Evolutionary conservation across 2,113 vertebrate genomes (phyloP), one percentile per base, ranked within the genome.

Genomic region (Poeciliopsis prolifica): DNA sequence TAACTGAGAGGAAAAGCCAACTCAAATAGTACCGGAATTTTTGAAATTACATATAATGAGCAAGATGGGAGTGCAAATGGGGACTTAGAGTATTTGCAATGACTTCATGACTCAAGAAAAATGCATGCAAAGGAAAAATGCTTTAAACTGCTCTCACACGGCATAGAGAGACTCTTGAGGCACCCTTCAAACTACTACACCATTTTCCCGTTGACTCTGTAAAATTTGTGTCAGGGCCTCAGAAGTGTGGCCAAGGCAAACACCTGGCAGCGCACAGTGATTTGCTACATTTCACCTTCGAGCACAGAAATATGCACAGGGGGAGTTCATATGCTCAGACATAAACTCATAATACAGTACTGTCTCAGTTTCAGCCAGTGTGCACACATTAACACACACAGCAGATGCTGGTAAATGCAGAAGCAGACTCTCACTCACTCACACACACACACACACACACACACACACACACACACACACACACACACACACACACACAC

Each of bases 241-340:
- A 87, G 90, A 89, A 88, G 80, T 80, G 75, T 64, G 72, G 86
- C 88, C 86, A 93, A 92, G 78, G 62, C 79, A 90, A 89, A 89
- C 89, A 92, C 85, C 82, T 89, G 89, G 79, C 77, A 65, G 63
- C 7, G 70, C 24, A 28, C 73, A 65, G 64, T 26, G 65, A 87
- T 82, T 84, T 78, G 86, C 80, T 89, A 80, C 82, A 83, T 86
- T 90, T 92, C 78, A 89, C 84, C 80, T 86, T 79, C 78, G 65
- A 83, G 72, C 77, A 80, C 83, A 73, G 68, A 78, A 85, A 89
- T 88, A 86, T 83, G 77, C 84, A 84, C 83, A 81, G 51, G 5
- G 83, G 81, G 80, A 82, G 79, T 79, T 78, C 82, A 84, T 84
- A 77, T 22, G 75, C 79, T 66, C 80, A 83, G 70, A 83, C 82